phyloP scores from a whole-genome alignment of 2,888 invertebrate genomes.

The Bimastos eiseni region DNA sequence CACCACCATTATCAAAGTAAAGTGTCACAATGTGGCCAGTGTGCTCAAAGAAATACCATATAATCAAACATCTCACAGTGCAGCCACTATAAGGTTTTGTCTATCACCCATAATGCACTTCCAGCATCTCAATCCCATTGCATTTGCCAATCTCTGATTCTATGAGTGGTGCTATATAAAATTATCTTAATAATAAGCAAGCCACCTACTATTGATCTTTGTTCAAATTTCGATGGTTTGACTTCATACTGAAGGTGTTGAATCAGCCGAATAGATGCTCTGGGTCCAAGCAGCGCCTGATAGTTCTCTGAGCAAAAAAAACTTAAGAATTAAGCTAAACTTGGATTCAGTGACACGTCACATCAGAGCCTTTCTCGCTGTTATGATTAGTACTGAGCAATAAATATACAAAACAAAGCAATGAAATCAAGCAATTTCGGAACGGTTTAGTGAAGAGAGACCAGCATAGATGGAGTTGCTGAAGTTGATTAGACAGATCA shows the following conservation, averaged over 20 bases:
- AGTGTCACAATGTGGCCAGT: background rate
- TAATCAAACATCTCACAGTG: background rate
- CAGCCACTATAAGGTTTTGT: too few species aligned
- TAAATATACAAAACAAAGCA: background rate
- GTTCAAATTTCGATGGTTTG: slow-evolving; percentile 14
- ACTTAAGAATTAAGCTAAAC: background rate
- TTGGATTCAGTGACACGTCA: background rate
- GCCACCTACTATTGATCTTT: background rate
- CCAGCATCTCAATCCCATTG: too few species aligned
- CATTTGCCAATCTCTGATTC: too few species aligned
- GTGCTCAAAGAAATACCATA: background rate
- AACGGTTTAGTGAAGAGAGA: background rate
- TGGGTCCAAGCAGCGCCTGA: background rate
- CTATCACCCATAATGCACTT: too few species aligned
- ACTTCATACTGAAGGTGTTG: slow-evolving; percentile 13
- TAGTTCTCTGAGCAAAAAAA: background rate
- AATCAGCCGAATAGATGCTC: background rate
- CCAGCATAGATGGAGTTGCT: too few species aligned
- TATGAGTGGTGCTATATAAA: too few species aligned
- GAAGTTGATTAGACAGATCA: too few species aligned
- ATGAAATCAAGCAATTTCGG: background rate
- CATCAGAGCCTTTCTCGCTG: background rate
- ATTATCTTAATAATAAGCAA: background rate
- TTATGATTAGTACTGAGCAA: background rate
- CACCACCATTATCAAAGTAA: background rate